Conservation (phyloP, 2,797 vertebrate species). For the Anisognathus igniventris region DNA sequence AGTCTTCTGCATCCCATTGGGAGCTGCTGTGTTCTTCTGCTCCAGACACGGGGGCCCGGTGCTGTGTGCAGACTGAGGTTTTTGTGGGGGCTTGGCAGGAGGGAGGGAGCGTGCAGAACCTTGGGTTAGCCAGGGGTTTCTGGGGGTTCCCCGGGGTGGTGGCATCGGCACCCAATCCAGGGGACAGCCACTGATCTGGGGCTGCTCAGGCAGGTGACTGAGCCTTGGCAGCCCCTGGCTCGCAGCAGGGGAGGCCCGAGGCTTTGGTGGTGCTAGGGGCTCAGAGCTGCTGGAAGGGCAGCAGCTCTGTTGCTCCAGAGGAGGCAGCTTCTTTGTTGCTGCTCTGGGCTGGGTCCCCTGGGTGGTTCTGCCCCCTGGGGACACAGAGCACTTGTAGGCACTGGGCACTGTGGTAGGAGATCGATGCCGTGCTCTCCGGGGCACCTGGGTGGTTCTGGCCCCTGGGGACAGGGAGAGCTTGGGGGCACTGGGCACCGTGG, state of each 20-base stretch:
- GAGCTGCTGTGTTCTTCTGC: rapidly evolving
- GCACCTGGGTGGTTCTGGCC: not conserved
- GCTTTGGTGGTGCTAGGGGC: rapidly evolving
- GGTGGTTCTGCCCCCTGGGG: not conserved
- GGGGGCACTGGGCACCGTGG: rapidly evolving
- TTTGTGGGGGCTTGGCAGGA: not conserved
- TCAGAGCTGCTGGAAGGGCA: not conserved
- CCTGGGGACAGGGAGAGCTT: not conserved
- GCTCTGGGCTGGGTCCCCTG: not conserved
- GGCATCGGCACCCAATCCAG: not conserved
- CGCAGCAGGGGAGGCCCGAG: rapidly evolving
- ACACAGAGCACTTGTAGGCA: rapidly evolving
- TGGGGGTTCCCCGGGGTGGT: rapidly evolving
- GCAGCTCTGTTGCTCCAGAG: rapidly evolving
- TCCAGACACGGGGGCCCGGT: rapidly evolving
- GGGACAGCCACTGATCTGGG: rapidly evolving
- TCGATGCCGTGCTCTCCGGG: too few relatives aligned
- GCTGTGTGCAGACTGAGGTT: not conserved
- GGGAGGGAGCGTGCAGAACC: not conserved
- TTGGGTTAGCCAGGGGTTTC: rapidly evolving
- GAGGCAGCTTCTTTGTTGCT: rapidly evolving
- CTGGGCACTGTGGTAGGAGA: not conserved
- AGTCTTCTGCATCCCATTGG: not conserved
- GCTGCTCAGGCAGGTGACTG: rapidly evolving
- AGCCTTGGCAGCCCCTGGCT: not conserved